Evolutionary conservation across 2,113 vertebrate species (phyloP).

Genomic region (Spermophilus dauricus): DNA sequence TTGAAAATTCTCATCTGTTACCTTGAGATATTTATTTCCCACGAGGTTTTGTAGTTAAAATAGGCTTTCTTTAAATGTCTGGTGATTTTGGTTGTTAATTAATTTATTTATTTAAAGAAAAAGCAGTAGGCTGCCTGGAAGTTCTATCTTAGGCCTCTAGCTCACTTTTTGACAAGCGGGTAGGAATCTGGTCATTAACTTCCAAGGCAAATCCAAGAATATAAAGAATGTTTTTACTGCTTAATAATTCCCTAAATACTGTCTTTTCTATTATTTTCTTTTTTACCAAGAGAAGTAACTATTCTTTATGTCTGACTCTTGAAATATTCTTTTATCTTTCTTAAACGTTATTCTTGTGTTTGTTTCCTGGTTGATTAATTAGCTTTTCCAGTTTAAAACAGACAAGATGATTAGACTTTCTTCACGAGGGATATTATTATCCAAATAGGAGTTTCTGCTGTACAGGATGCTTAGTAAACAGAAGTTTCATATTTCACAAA

Average conservation of each 20-base stretch:
- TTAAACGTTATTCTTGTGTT: not conserved
- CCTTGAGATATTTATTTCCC: not conserved
- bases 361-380: slow-evolving; percentile 49
- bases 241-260: not conserved
- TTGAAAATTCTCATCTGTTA: slow-evolving; percentile 18
- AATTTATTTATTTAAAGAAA: not conserved
- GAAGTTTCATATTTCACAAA: slow-evolving; percentile 33
- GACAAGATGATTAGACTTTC: not conserved
- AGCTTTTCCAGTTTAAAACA: slow-evolving; percentile 39
- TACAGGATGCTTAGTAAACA: slow-evolving; percentile 34
- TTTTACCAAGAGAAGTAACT: not conserved
- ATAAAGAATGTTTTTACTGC: not conserved
- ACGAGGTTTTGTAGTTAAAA: not conserved
- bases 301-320: slow-evolving; percentile 20
- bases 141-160: not conserved
- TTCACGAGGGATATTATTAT: not conserved
- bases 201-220: not conserved
- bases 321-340: not conserved
- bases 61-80: not conserved
- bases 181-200: not conserved
- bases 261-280: not conserved
- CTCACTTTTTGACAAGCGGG: slow-evolving; percentile 13
- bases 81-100: not conserved
- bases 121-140: not conserved
- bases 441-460: not conserved